Evolutionary conservation across 2,797 vertebrate species (phyloP).

Genomic region (Rhinatrema bivittatum): DNA sequence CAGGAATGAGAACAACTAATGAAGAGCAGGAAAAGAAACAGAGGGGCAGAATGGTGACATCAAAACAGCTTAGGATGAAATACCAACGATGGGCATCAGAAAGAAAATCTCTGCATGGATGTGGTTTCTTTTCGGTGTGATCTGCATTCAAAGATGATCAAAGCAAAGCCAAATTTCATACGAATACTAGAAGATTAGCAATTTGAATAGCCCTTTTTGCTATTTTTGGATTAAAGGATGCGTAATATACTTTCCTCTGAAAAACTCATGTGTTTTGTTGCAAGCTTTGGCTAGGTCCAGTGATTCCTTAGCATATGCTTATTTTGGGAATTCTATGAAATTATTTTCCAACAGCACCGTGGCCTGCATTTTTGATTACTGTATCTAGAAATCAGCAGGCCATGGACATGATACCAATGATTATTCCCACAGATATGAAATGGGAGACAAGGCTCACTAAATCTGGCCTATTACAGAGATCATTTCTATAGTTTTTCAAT

Average conservation of each 20-base stretch:
- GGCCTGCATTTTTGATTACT: no score
- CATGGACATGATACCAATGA: no score
- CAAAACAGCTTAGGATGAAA: conserved; percentile 49
- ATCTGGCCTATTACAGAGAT: no score
- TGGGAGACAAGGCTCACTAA: no score
- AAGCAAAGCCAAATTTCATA: conserved; percentile 29
- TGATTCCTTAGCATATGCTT: conserved; percentile 14
- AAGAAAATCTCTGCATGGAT: conserved; percentile 79
- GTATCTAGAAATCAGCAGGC: no score
- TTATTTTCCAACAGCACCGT: conserved; percentile 15
- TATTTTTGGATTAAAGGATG: conserved; percentile 29
- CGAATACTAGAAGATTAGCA: conserved; percentile 21
- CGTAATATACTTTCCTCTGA: conserved; percentile 19
- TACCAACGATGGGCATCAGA: conserved; percentile 31
- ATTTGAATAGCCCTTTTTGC: conserved; percentile 8
- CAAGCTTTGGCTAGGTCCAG: no score
- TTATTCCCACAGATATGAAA: no score
- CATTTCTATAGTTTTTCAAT: no score
- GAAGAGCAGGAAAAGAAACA: conserved; percentile 18
- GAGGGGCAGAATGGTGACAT: conserved; percentile 38
- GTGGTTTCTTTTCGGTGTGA: conserved; percentile 42
- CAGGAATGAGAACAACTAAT: conserved; percentile 46
- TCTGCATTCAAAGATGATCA: conserved; percentile 17
- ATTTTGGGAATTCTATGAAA: conserved; percentile 23
- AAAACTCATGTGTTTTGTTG: no score